Base-by-base conservation (phyloP, 2,888 invertebrate genomes). In the Leptinotarsa juncta region DNA sequence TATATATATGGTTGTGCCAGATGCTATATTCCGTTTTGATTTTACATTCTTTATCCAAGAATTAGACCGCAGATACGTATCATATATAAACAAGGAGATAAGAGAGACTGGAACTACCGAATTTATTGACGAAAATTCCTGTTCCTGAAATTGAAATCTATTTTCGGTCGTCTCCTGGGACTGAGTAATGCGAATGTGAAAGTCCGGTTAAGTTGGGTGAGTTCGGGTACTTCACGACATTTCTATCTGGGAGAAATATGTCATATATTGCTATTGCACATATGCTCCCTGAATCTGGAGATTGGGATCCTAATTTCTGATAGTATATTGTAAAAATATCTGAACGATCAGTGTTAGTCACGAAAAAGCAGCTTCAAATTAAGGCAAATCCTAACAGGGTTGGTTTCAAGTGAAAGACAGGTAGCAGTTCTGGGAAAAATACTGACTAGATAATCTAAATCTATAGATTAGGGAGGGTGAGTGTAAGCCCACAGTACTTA, bases 21-120 rank as follows among this genome's bases (percentile, higher is more conserved):
- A 75, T 75, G 72, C 60, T 75, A 65, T 66, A 70, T 72, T 70
- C 62, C 57, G 60, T 72, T 72, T 70, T 70, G 67, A 72, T 75
- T 72, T 72, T 73, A 50, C 60, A 70, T 70, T 60, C 48, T 70
- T 70, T 65, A 7, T 49, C 42, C n/a, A 26, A 14, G 51, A 71
- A 49, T 32, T 68, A 49, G 53, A 55, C n/a, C 26, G 68, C 42
- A 50, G 55, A 68, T 55, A 51, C 50, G 53, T 67, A 62, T 62
- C 62, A 62, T 62, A 26, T 18, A 62, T 62, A 62, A 62, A 62
- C 62, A 42, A 62, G n/a, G n/a, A 62, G 62, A 62, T 62, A 42
- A 62, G 42, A 62, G n/a, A 42, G 32, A 26, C 42, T 62, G 62
- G 62, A n/a, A 62, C 26, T 62, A 42, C 15, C n/a, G 12, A 62